Conservation (phyloP, 2,113 vertebrate species). For the Scopus umbretta region DNA sequence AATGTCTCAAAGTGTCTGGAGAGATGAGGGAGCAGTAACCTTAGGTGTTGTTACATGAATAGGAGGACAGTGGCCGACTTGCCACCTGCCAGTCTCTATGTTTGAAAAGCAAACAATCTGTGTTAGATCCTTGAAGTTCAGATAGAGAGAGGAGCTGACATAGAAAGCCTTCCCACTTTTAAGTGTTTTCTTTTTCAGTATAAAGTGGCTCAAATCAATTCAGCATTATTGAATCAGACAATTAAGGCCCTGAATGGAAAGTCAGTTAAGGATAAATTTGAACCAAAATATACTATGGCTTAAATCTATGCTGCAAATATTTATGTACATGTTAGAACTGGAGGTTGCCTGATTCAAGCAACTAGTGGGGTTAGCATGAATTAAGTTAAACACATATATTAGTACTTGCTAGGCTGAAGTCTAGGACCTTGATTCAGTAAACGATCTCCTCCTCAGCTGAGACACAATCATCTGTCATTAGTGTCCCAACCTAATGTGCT, state of each 20-base stretch:
- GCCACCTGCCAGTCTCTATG: not conserved
- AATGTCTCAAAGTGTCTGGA: not conserved
- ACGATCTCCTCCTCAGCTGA: not conserved
- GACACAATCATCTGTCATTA: not conserved
- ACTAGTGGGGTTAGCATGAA: not conserved
- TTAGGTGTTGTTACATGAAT: not conserved
- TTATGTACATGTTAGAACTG: not conserved
- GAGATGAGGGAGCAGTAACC: not conserved
- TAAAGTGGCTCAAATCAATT: not conserved
- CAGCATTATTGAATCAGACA: not conserved
- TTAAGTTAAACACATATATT: not conserved
- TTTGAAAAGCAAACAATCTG: not conserved
- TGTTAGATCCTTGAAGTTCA: not conserved
- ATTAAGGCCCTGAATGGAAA: not conserved
- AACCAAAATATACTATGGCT: not conserved
- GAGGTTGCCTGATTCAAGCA: not conserved
- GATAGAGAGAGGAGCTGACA: not conserved
- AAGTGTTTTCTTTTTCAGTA: not conserved
- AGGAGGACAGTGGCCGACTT: not conserved
- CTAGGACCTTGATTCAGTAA: not conserved
- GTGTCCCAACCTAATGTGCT: not conserved
- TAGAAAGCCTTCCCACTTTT: not conserved
- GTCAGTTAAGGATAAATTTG: not conserved
- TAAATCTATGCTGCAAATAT: not conserved
- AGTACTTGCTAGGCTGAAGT: not conserved